These are phyloP conservation scores for Mycteria americana DNA, from an alignment of 2,797 vertebrate species.

Conservation along the genomic window DNA sequence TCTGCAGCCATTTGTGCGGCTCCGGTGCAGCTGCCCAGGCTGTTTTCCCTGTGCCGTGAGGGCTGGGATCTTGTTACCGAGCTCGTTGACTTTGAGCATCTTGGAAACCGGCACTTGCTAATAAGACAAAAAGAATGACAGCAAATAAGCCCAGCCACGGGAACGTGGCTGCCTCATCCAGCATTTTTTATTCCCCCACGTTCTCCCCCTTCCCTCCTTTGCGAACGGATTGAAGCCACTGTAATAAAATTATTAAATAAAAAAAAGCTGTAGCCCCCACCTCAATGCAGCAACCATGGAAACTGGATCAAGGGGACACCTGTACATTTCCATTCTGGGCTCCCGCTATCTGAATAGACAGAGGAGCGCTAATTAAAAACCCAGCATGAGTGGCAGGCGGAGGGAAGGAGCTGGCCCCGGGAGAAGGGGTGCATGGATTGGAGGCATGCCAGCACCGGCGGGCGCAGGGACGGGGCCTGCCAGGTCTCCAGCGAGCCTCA, in stretches of 20 bases:
- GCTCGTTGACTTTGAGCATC: slow-evolving; percentile 6
- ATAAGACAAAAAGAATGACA: slow-evolving; percentile 46
- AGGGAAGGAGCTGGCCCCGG: neutral
- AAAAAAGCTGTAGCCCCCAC: slow-evolving; percentile 47
- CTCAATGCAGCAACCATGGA: slow-evolving; percentile 51
- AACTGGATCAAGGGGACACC: slow-evolving; percentile 71
- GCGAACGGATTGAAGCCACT: neutral
- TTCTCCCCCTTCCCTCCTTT: slow-evolving; percentile 1
- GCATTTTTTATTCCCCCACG: neutral
- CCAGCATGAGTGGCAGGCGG: neutral
- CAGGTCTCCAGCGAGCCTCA: neutral
- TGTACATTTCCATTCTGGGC: slow-evolving; percentile 64
- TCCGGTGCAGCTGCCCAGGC: rapidly evolving
- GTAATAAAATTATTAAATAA: slow-evolving; percentile 48
- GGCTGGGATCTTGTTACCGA: neutral
- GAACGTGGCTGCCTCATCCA: slow-evolving; percentile 6
- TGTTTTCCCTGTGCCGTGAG: rapidly evolving
- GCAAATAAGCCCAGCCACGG: neutral
- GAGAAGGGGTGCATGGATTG: neutral
- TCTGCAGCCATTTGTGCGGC: neutral
- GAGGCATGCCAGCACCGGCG: neutral
- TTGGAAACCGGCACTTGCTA: neutral
- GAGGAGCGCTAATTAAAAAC: slow-evolving; percentile 51
- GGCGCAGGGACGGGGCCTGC: neutral
- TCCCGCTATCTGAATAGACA: slow-evolving; percentile 21